These are phyloP conservation scores for Heptranchias perlo DNA, from an alignment of 2,113 vertebrate genomes.

Conservation along the genomic window DNA sequence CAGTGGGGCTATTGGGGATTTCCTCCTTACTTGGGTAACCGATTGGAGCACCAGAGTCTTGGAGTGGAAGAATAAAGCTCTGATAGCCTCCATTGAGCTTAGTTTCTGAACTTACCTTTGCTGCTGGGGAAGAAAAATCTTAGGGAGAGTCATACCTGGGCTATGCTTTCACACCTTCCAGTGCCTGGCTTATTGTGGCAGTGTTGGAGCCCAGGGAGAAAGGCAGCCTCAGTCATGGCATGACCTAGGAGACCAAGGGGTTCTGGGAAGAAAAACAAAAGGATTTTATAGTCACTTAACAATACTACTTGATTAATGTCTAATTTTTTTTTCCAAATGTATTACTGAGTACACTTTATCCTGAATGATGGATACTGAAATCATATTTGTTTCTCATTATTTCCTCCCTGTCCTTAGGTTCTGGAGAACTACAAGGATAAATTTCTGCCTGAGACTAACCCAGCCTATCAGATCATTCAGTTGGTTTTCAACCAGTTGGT, in stretches of 20 bases:
- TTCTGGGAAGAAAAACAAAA: background rate
- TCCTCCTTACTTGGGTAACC: background rate
- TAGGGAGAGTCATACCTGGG: background rate
- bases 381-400: background rate
- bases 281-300: background rate
- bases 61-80: background rate
- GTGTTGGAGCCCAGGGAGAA: background rate
- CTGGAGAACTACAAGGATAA: conserved; percentile 68
- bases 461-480: conserved; percentile 68
- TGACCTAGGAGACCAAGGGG: background rate
- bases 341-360: background rate
- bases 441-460: conserved; percentile 67
- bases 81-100: background rate
- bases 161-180: background rate
- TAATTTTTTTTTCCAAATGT: background rate
- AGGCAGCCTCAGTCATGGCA: background rate
- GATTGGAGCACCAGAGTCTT: background rate
- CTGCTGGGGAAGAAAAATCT: background rate
- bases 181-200: background rate
- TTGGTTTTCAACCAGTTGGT: conserved; percentile 65
- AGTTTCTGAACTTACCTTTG: background rate
- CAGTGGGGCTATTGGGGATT: too few relatives aligned
- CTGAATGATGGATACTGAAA: background rate
- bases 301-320: background rate
- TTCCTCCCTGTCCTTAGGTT: conserved; percentile 58